Conservation (phyloP, 1,140 invertebrate genomes). For the Spodoptera litura region DNA sequence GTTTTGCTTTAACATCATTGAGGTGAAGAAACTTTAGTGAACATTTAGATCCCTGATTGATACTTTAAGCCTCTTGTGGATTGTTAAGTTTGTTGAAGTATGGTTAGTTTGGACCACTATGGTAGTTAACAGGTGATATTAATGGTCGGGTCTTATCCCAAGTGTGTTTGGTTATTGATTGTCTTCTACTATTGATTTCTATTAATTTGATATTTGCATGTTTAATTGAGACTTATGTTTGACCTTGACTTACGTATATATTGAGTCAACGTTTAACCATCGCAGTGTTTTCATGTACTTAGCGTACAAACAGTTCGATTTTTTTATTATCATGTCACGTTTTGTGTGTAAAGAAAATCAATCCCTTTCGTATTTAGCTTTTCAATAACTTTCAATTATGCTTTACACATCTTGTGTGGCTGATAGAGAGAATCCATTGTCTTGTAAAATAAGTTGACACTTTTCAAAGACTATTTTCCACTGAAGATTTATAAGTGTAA, state of each 20-base stretch:
- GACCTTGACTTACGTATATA: not conserved
- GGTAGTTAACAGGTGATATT: conserved; percentile 24
- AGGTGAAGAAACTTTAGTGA: conserved; percentile 15
- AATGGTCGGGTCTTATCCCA: conserved; percentile 16
- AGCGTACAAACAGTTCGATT: too few relatives aligned
- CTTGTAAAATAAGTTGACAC: too few relatives aligned
- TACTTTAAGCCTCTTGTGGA: conserved; percentile 35
- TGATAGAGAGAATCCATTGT: too few relatives aligned
- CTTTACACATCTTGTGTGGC: too few relatives aligned
- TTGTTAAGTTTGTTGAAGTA: conserved; percentile 32
- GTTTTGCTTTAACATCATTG: not conserved
- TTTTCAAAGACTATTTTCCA: too few relatives aligned
- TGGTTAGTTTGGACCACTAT: conserved; percentile 2
- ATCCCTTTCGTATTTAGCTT: too few relatives aligned
- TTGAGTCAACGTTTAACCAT: too few relatives aligned
- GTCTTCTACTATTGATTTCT: not conserved
- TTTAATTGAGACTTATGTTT: not conserved
- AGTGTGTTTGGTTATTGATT: not conserved
- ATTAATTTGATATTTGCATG: not conserved
- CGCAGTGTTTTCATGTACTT: too few relatives aligned
- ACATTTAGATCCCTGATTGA: conserved; percentile 30
- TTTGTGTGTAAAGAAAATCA: too few relatives aligned
- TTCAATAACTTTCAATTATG: too few relatives aligned
- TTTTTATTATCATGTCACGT: too few relatives aligned
- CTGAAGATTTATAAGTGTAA: too few relatives aligned